A percentile compares a stretch with the other conserved stretches of the same genome.
These are phyloP conservation scores for Chaetodon auriga DNA, from an alignment of 2,113 vertebrate species.

Conservation along the genomic window DNA sequence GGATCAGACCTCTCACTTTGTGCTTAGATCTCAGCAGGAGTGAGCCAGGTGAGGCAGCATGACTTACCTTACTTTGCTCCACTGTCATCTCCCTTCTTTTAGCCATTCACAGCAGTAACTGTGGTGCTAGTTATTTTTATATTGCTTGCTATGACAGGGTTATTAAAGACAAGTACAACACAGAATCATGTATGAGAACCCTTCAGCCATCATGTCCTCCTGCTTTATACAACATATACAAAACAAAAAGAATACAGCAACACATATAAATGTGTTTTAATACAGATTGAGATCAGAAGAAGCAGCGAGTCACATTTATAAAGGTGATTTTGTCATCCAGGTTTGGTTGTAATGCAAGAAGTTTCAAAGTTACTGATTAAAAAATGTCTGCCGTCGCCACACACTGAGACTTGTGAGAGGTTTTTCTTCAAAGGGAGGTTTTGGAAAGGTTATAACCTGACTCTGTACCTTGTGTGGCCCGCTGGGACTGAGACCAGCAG, in stretches of 20 bases:
- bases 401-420: not conserved
- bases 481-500: constrained; percentile 33
- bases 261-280: not conserved
- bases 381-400: not conserved
- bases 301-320: not conserved
- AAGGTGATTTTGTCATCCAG: not conserved
- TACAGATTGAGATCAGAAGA: not conserved
- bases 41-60: not conserved
- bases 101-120: not conserved
- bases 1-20: not conserved
- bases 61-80: not conserved
- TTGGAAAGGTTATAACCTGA: constrained; percentile 22
- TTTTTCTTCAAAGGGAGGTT: constrained; percentile 10
- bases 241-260: not conserved
- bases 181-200: not conserved
- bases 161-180: not conserved
- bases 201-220: not conserved
- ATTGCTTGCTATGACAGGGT: not conserved
- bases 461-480: not conserved
- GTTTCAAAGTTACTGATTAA: not conserved
- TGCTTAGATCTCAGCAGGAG: constrained; percentile 6
- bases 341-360: not conserved
- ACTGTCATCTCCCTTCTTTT: not conserved
- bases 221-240: not conserved
- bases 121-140: not conserved